Conservation (phyloP, 37 sponge, comb jelly and placozoan genomes). For the Eunapius fragilis region DNA sequence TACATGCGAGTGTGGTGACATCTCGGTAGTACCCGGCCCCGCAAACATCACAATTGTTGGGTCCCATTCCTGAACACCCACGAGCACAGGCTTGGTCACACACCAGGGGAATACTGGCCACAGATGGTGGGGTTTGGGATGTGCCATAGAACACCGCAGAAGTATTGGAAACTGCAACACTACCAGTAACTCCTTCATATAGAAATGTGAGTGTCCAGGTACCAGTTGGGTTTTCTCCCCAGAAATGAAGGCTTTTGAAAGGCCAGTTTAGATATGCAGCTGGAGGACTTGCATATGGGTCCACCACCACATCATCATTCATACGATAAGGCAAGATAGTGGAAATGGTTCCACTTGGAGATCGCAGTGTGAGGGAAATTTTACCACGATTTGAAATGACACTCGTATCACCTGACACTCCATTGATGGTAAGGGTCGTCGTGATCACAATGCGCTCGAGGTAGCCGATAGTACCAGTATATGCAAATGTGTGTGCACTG, state of each 20-base stretch:
- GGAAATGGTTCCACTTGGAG: no score
- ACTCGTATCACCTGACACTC: no score
- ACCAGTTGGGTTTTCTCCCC: no score
- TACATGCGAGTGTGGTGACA: background rate
- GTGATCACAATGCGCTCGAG: no score
- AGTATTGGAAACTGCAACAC: no score
- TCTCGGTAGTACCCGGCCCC: background rate
- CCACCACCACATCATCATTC: conserved; percentile 18
- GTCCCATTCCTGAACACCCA: conserved; percentile 28
- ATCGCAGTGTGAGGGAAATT: conserved; percentile 47
- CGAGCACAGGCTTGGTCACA: conserved; percentile 44
- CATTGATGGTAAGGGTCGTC: no score
- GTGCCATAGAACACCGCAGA: no score
- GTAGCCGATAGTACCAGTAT: no score
- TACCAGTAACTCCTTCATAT: no score
- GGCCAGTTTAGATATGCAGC: conserved; percentile 39
- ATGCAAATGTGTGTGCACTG: no score
- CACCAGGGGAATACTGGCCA: conserved; percentile 34
- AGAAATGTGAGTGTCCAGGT: no score
- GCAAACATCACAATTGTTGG: background rate
- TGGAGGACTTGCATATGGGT: background rate
- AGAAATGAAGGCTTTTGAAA: no score
- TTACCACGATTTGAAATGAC: conserved; percentile 47
- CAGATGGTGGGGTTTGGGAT: conserved; percentile 1
- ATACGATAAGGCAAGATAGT: conserved; percentile 41